Base-by-base conservation (phyloP, 2,113 vertebrate genomes). In the Dipodomys merriami region DNA sequence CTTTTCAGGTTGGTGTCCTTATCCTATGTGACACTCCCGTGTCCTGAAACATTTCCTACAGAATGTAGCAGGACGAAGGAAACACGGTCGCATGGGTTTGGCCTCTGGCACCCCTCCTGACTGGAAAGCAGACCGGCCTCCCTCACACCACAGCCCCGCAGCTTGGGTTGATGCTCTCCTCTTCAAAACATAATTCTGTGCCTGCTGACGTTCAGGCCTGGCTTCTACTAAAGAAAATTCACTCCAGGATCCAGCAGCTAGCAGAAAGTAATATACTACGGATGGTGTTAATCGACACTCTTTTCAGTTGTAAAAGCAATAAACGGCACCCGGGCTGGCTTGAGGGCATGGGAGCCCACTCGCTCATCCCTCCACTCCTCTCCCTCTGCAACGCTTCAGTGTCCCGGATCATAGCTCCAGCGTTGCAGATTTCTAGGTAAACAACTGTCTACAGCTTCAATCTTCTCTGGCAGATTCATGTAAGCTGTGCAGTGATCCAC, bases 191-290 rank as follows among this genome's bases (percentile, higher is more conserved):
- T 69, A 69, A 86, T 29, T 20, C 71, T 68, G 49, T 68, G n/a
- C 2, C 60, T 23, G 13, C 53, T 62, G 27, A 33, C 0, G 0
- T n/a, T n/a, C 6, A 11, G n/a, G 13, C 7, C 5, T 6, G 2
- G 30, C 1, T 12, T 2, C 68, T 8, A 1, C 5, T 39, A 18
- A 80, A 68, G 84, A 69, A 57, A 67, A 79, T 16, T 68, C 25
- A 29, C n/a, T 86, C 49, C 1, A 1, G 69, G 35, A 1, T 3
- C 72, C 53, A 29, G 84, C 8, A 6, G 53, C 44, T 29, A 5
- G 2, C 15, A 18, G 29, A 82, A 85, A 11, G 16, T 76, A 60
- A 8, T 27, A 1, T 7, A 25, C 79, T 29, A 53, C 73, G 1
- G 27, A 83, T 6, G 20, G 35, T 3, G 18, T 60, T 68, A 10